A percentile compares a stretch with the other conserved stretches of the same genome.
These are phyloP conservation scores for Petroica traversi DNA, from an alignment of 2,113 vertebrate species.

Conservation along the genomic window DNA sequence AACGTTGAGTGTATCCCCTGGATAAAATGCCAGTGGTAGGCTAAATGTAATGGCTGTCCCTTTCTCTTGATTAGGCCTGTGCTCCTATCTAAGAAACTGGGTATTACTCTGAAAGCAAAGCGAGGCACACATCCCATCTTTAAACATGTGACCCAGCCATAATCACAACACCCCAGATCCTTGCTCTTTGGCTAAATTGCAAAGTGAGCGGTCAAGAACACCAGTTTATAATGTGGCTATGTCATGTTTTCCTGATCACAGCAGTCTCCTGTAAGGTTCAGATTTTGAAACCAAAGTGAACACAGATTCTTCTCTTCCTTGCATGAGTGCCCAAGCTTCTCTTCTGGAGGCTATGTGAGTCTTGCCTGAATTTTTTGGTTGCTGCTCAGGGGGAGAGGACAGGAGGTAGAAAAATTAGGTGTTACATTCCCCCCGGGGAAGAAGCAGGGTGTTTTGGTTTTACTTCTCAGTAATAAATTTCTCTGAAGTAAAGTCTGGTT, in stretches of 20 bases:
- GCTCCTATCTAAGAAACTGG: neutral
- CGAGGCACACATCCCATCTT: neutral
- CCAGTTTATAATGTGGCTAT: neutral
- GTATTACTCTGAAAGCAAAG: neutral
- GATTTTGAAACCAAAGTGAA: neutral
- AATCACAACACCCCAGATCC: neutral
- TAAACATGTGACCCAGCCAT: neutral
- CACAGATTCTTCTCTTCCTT: neutral
- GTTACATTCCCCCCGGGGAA: neutral
- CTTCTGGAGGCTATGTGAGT: neutral
- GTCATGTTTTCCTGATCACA: neutral
- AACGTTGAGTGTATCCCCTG: neutral
- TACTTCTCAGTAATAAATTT: neutral
- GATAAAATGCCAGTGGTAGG: neutral
- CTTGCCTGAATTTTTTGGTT: neutral
- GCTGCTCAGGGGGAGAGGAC: neutral
- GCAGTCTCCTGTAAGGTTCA: neutral
- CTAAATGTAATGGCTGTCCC: neutral
- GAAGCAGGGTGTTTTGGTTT: neutral
- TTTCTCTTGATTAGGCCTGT: neutral
- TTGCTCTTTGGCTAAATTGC: neutral
- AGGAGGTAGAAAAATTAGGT: neutral
- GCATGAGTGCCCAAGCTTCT: neutral
- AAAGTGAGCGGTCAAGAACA: neutral
- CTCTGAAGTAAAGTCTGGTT: neutral